These are phyloP conservation scores for Phyllostomus discolor DNA, from an alignment of 2,113 vertebrate species.

Conservation along the genomic window DNA sequence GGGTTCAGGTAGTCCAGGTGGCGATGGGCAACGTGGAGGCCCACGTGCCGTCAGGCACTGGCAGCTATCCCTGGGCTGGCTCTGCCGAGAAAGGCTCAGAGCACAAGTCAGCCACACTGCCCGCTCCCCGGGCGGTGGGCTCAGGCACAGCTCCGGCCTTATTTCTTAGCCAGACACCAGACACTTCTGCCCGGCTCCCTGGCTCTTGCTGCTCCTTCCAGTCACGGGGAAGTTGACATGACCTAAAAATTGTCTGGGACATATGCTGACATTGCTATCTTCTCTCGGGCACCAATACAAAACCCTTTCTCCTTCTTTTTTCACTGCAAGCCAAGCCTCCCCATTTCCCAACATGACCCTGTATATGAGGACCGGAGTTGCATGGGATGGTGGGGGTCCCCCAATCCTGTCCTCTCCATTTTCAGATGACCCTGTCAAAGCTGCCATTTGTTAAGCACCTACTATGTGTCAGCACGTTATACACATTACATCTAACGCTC, in stretches of 20 bases:
- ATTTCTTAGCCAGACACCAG: background rate
- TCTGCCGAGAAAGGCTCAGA: rapidly evolving
- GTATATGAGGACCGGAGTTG: background rate
- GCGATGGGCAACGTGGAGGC: background rate
- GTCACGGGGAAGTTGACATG: background rate
- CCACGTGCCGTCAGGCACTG: background rate
- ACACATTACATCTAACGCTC: background rate
- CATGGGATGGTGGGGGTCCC: background rate
- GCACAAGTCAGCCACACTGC: rapidly evolving
- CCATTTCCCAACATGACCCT: background rate
- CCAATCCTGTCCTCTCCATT: background rate
- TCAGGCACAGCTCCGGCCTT: background rate
- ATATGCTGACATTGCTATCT: background rate
- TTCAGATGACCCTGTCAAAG: background rate
- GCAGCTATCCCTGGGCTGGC: background rate
- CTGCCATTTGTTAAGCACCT: background rate
- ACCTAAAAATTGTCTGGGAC: background rate
- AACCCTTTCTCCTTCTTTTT: background rate
- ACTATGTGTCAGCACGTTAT: background rate
- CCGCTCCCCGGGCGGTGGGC: background rate
- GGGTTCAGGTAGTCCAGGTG: background rate
- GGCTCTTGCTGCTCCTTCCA: background rate
- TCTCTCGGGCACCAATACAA: background rate
- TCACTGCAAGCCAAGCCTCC: background rate
- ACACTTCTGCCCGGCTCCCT: background rate